Percentiles rank a stretch among this genome's conserved stretches.
phyloP scores from a whole-genome alignment of 2,888 invertebrate genomes.

The Athripsodes cinereus region DNA sequence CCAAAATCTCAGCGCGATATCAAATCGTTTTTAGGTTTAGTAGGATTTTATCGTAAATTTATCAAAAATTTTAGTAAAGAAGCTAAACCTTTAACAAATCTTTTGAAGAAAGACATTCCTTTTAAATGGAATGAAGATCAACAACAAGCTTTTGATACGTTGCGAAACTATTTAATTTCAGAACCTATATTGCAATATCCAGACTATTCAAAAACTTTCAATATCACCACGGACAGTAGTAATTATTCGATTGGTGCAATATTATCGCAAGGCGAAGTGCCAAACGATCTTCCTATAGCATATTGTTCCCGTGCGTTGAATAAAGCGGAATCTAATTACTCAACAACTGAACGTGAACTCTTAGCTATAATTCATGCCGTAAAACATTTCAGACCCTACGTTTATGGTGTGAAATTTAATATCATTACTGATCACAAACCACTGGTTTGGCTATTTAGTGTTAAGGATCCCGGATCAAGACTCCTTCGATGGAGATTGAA shows the following conservation, averaged over 20 bases:
- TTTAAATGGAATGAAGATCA: constrained; percentile 16
- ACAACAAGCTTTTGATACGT: constrained; percentile 6
- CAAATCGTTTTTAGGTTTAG: constrained; percentile 30
- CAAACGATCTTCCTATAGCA: constrained; percentile 9
- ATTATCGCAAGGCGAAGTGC: constrained; percentile 5
- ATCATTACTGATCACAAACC: constrained; percentile 31
- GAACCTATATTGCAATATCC: constrained; percentile 10
- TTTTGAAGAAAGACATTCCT: constrained; percentile 25
- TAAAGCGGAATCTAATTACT: constrained; percentile 10
- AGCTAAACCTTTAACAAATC: constrained; percentile 25
- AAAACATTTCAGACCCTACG: constrained; percentile 31
- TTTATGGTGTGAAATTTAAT: constrained; percentile 32
- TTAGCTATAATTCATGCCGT: constrained; percentile 27
- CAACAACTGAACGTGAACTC: constrained; percentile 10
- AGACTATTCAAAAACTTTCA: constrained; percentile 7
- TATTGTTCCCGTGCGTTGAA: constrained; percentile 10
- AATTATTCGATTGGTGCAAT: constrained; percentile 9
- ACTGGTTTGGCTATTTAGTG: constrained; percentile 28
- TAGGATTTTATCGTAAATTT: constrained; percentile 31
- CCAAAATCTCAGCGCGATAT: constrained; percentile 27
- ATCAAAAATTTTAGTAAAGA: constrained; percentile 26
- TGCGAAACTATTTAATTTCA: constrained; percentile 1
- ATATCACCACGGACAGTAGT: constrained; percentile 7
- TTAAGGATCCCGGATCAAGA: constrained; percentile 31
- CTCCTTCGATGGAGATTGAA: constrained; percentile 32